Base-by-base conservation (phyloP, 2,113 vertebrate genomes). In the Octodon degus region DNA sequence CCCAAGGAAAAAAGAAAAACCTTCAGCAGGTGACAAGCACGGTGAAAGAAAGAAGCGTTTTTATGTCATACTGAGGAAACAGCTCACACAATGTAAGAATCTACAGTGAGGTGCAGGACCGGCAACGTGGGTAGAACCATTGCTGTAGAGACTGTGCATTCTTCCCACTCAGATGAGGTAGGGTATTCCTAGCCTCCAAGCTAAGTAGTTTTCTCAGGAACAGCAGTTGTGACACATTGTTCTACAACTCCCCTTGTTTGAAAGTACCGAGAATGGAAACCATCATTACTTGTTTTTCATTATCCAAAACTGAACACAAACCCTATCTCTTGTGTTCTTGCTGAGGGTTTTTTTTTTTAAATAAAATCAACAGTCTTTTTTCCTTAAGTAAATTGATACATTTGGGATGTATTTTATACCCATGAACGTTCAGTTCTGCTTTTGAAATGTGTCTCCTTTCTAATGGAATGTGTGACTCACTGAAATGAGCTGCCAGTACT, bases 271-370 rank as follows among this genome's bases (percentile, higher is more conserved):
- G 1, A 22, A 63, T 27, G 58, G 32, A 62, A 92, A 74, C 0
- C 4, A 12, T 68, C 47, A 0, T 16, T 77, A 4, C 34, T 88
- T 25, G 6, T 2, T 1, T 22, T 72, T 76, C 8, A 58, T 34
- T 2, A 8, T 90, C 34, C 68, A 72, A 89, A 84, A 76, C 76
- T 22, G 2, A 32, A 67, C 50, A 60, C 16, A 53, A 77, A 80
- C 11, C 9, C 60, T 7, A 79, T 0, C 1, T 68, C 19, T 77
- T 82, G 2, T 0, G 25, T 2, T 79, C 1, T n/a, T 5, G 25
- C 40, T 77, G 24, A 14, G 6, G 65, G 30, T 43, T 43, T 40
- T 24, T 37, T 77, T 47, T 76, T 27, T 25, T 25, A 8, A 9
- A 67, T 40, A n/a, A 17, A 83, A 87, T 20, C 9, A 53, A 25